These are phyloP conservation scores for Muscicapa striata DNA, from an alignment of 2,797 vertebrate genomes.

Conservation along the genomic window DNA sequence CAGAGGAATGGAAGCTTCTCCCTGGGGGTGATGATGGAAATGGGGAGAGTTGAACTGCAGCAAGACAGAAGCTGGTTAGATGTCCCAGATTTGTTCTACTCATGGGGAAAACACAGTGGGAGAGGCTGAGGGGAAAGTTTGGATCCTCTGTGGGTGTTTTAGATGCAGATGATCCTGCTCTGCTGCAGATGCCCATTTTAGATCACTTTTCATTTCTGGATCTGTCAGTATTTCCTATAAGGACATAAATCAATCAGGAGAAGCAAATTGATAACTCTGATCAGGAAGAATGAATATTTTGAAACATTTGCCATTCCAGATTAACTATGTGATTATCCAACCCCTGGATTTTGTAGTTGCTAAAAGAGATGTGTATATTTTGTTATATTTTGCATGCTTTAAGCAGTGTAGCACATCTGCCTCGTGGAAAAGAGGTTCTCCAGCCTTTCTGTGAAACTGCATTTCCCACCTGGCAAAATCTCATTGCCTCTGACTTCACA, in stretches of 20 bases:
- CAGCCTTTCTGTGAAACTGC: neutral
- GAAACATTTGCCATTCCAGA: neutral
- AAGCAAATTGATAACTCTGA: neutral
- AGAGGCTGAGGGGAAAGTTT: neutral
- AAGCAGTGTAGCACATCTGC: neutral
- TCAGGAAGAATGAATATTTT: neutral
- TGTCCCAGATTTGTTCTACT: neutral
- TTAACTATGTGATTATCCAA: neutral
- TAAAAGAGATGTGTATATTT: rapidly evolving
- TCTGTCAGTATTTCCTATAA: neutral
- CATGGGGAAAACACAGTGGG: neutral
- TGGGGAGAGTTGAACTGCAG: neutral
- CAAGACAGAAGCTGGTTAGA: neutral
- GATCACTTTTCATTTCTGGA: neutral
- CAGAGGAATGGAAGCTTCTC: neutral
- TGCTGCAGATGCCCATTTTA: neutral
- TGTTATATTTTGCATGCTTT: neutral
- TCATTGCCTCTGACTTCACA: neutral
- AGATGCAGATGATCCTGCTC: neutral
- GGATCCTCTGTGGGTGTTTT: rapidly evolving
- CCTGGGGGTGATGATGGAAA: neutral
- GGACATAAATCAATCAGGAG: neutral
- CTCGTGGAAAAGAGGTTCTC: neutral
- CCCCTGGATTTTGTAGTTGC: neutral
- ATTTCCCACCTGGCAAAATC: neutral